phyloP scores from a whole-genome alignment of 2,888 invertebrate species.

The Dasypolia templi region DNA sequence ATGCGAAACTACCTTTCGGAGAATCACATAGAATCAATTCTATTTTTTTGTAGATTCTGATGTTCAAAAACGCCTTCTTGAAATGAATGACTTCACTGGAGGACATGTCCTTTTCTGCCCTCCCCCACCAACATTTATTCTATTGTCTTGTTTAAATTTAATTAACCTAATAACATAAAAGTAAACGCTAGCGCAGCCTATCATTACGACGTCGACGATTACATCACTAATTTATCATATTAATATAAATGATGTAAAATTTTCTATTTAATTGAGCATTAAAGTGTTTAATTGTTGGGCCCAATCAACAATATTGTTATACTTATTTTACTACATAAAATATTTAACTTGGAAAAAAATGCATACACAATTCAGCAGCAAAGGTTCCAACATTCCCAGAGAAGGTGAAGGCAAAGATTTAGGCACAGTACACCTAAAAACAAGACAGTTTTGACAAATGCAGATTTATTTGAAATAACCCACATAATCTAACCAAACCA shows the following conservation, averaged over 20 bases:
- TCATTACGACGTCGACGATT: not conserved
- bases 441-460: not conserved
- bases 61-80: not conserved
- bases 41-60: not conserved
- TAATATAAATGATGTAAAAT: not conserved
- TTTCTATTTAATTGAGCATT: conserved; percentile 30
- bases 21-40: not conserved
- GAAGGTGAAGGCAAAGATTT: not conserved
- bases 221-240: not conserved
- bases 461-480: not conserved
- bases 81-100: not conserved
- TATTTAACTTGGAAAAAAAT: not conserved
- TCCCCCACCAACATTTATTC: not conserved
- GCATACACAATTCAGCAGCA: too few species aligned
- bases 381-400: not conserved
- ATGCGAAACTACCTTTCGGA: too few species aligned
- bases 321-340: not conserved
- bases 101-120: not conserved
- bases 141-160: too few species aligned
- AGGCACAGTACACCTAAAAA: not conserved
- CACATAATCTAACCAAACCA: not conserved
- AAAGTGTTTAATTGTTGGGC: not conserved
- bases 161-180: not conserved
- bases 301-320: conserved; percentile 2
- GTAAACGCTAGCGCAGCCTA: not conserved